Percentiles rank a stretch among this genome's conserved stretches.
Conservation (phyloP, 2,797 vertebrate species). For the Oreortyx pictus region DNA sequence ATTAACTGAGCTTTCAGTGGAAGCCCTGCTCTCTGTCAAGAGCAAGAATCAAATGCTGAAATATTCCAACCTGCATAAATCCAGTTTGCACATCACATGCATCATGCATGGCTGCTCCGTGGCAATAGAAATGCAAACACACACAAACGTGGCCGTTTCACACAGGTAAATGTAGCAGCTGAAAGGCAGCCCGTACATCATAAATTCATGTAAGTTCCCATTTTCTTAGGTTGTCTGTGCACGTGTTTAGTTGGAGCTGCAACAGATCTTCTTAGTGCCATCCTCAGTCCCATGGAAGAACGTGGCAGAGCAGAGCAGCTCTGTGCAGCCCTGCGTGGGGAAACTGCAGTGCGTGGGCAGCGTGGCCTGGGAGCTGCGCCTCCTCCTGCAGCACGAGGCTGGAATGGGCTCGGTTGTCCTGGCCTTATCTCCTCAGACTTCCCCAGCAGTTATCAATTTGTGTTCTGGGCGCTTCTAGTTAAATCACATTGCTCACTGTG, state of each 20-base stretch:
- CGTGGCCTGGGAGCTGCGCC: neutral
- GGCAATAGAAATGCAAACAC: neutral
- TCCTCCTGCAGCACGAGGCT: neutral
- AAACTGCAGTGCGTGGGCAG: neutral
- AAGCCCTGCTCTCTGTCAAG: constrained; percentile 63
- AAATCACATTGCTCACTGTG: neutral
- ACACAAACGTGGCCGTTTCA: neutral
- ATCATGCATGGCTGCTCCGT: neutral
- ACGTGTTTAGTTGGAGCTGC: rapidly evolving
- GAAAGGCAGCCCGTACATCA: neutral
- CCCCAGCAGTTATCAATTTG: neutral
- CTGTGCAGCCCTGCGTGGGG: neutral
- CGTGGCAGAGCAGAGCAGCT: neutral
- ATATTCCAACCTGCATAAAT: neutral
- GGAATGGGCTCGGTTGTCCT: neutral
- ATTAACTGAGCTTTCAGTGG: constrained; percentile 78
- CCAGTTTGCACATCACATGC: neutral
- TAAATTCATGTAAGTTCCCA: neutral
- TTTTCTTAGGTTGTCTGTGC: neutral
- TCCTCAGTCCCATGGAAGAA: too few relatives aligned
- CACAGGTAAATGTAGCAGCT: neutral
- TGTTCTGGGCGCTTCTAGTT: neutral
- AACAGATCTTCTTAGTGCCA: neutral
- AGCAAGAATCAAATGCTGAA: constrained; percentile 30
- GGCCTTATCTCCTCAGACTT: neutral